These are phyloP conservation scores for Anoncus sp. DNA, from an alignment of 2,888 invertebrate genomes.

Conservation along the genomic window DNA sequence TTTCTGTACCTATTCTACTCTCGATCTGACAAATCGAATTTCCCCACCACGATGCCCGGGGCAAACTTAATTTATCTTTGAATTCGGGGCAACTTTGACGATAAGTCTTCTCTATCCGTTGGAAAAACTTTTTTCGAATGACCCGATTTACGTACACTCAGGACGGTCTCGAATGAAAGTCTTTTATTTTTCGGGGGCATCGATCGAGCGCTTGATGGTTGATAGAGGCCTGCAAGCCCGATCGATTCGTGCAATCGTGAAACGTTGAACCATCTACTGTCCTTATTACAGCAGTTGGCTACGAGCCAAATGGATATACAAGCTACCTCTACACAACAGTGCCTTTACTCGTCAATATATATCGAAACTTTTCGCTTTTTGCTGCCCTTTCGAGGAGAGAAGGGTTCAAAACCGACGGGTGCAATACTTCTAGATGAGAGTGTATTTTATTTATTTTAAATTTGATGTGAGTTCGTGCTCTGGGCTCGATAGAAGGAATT, in stretches of 20 bases:
- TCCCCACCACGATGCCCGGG: background rate
- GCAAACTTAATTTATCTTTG: slow-evolving; percentile 49
- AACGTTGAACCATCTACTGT: slow-evolving; percentile 43
- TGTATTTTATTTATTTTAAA: no score
- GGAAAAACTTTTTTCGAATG: slow-evolving; percentile 18
- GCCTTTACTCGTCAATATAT: background rate
- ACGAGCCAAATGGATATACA: slow-evolving; percentile 26
- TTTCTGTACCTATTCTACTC: slow-evolving; percentile 23
- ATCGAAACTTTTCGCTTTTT: no score
- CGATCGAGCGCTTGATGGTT: slow-evolving; percentile 6
- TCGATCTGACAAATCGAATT: slow-evolving; percentile 37
- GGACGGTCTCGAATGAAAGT: background rate
- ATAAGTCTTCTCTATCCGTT: slow-evolving; percentile 29
- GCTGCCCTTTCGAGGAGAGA: no score
- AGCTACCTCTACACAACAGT: slow-evolving; percentile 6
- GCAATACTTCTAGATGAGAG: no score
- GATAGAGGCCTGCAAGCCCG: slow-evolving; percentile 12
- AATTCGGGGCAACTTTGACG: slow-evolving; percentile 30
- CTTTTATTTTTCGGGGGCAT: slow-evolving; percentile 17
- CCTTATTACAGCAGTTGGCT: slow-evolving; percentile 40
- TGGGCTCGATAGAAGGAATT: no score
- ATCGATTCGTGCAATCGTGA: slow-evolving; percentile 29
- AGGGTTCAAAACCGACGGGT: no score
- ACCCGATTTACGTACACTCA: slow-evolving; percentile 19
- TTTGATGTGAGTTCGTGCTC: no score